These are phyloP conservation scores for human (Homo sapiens) DNA, from an alignment of 2,113 vertebrate genomes.

Conservation along the genomic window GRCh38 chr9:24964501-24965000, in stretches of 20 bases:
- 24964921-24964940: background rate
- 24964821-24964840: background rate
- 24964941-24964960: background rate
- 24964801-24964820: constrained; percentile 26
- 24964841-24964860: background rate
- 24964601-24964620: constrained; percentile 71
- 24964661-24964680: constrained; percentile 70
- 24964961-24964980: background rate
- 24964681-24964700: constrained; percentile 68
- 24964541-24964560: constrained; percentile 69
- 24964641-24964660: constrained; percentile 16
- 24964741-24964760: constrained; percentile 57
- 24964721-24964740: background rate
- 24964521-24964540: constrained; percentile 70
- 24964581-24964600: constrained; percentile 54
- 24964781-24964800: constrained; percentile 51
- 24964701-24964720: constrained; percentile 37
- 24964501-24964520: constrained; percentile 62
- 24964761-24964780: constrained; percentile 22
- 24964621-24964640: constrained; percentile 63
- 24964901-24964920: background rate
- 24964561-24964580: constrained; percentile 63
- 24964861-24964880: background rate
- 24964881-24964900: background rate
- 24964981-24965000: background rate